Evolutionary conservation across 2,797 vertebrate genomes (phyloP), one percentile per base, ranked within the genome.

Genomic region (Hyperoplus immaculatus): DNA sequence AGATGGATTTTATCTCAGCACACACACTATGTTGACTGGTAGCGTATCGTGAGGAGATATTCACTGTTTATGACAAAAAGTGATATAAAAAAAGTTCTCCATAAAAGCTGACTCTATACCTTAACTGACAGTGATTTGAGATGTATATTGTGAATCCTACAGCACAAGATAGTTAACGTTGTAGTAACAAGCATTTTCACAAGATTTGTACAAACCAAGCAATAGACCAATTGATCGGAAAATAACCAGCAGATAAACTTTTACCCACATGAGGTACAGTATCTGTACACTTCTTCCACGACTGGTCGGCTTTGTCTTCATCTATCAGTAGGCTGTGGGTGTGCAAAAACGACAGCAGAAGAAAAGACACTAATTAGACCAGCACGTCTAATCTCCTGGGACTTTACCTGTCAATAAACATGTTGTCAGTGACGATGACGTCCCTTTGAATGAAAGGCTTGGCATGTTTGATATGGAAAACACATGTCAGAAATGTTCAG

Each of bases 361-460:
- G 21, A 21, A 79, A 79, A 81, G 71, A 80, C 77, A 79, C 86
- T 94, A 93, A 94, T 94, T 94, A 92, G 91, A 89, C 72, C 55
- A n/a, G 69, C 51, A 13, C 60, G 83, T 85, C 88, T 88, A 88
- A 91, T 90, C 90, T 93, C 86, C 4, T 3, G 75, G 85, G 85
- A 87, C 72, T 91, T 90, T 92, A 89, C 83, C 90, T 93, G 92
- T 92, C 93, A 93, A 94, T 93, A 92, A 83, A 81, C 78, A 88
- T 88, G 87, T 88, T 88, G 87, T 91, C 87, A 83, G 78, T 49
- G 72, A 72, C 72, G 81, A 87, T 80, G 80, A 90, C 70, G 85
- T 63, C 47, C 78, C 71, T 89, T 88, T 69, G 80, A 87, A 90
- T 86, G 65, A 90, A 92, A 86, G 76, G 50, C 85, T 80, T 55